Percentiles rank a stretch among this genome's conserved stretches.
Evolutionary conservation across 2,797 vertebrate species (phyloP).

Genomic region (Periparus ater): DNA sequence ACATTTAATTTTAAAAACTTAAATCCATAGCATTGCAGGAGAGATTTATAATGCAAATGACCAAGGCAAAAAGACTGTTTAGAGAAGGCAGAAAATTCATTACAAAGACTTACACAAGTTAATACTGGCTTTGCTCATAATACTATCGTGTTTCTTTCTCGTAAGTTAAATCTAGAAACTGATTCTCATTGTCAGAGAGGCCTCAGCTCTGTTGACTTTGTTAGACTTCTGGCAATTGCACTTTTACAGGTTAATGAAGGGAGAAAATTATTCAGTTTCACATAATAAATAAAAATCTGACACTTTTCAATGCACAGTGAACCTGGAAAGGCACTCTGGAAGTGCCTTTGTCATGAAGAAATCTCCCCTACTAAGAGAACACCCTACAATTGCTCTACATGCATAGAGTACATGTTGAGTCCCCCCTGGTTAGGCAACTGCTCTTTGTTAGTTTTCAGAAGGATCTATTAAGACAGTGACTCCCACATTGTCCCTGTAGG

Average conservation of each 20-base stretch:
- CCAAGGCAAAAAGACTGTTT: constrained; percentile 54
- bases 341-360: not conserved
- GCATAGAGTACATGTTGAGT: not conserved
- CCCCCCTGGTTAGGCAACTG: not conserved
- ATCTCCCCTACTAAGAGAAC: not conserved
- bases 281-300: constrained; percentile 16
- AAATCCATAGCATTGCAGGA: constrained; percentile 27
- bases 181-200: constrained; percentile 51
- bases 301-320: not conserved
- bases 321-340: not conserved
- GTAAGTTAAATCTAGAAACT: constrained; percentile 57
- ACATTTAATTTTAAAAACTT: constrained; percentile 64
- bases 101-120: constrained; percentile 37
- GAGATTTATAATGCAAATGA: constrained; percentile 63
- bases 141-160: constrained; percentile 43
- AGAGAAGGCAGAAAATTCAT: constrained; percentile 65
- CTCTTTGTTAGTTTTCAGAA: not conserved
- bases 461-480: not conserved
- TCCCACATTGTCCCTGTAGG: not conserved
- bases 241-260: constrained; percentile 46
- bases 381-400: not conserved
- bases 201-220: constrained; percentile 30
- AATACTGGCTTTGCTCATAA: constrained; percentile 58
- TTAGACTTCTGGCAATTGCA: constrained; percentile 33
- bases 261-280: constrained; percentile 40